Evolutionary conservation across 2,113 vertebrate species (phyloP), one percentile per base, ranked within the genome.

Genomic region (Labeo rohita): DNA sequence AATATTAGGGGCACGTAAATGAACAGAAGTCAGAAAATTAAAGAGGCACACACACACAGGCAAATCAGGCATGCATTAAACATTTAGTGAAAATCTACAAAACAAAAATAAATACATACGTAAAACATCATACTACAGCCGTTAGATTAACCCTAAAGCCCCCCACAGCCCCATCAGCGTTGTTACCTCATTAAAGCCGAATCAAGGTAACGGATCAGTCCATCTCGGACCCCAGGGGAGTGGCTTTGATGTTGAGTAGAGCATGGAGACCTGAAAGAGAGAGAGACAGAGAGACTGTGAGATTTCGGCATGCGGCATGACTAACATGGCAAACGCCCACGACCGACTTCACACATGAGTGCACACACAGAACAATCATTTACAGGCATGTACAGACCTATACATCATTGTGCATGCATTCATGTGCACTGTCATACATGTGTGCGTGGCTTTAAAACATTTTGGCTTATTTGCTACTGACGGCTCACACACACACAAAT

Each of bases 131-230:
- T 59, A n/a, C 16, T 45, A 45, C 39, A 63, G 10, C 56, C 6
- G 8, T 78, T 21, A 63, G 18, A 80, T 80, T 61, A 80, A 61
- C 54, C 18, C 16, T 10, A 12, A 28, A 80, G 28, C 34, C 89
- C 85, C 87, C 73, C 28, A 72, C 82, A 78, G 86, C 89, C 89
- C 84, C 82, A 75, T 84, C 86, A 56, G 76, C 86, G 88, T 88
- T 90, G 89, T 90, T 91, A 93, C 86, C 92, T 93, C 88, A 93
- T 94, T 93, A 92, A 88, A 83, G 88, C 85, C 28, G 83, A 91
- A 93, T 88, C 86, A 92, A 91, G 91, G 89, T 90, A 92, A 92
- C 83, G 61, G 87, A 92, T 92, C 84, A 84, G 84, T 83, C 86
- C 87, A 90, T 89, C 87, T 91, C 81, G 79, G 63, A 89, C 89